Evolutionary conservation across 2,113 vertebrate species (phyloP).

Genomic region (Pongo pygmaeus): DNA sequence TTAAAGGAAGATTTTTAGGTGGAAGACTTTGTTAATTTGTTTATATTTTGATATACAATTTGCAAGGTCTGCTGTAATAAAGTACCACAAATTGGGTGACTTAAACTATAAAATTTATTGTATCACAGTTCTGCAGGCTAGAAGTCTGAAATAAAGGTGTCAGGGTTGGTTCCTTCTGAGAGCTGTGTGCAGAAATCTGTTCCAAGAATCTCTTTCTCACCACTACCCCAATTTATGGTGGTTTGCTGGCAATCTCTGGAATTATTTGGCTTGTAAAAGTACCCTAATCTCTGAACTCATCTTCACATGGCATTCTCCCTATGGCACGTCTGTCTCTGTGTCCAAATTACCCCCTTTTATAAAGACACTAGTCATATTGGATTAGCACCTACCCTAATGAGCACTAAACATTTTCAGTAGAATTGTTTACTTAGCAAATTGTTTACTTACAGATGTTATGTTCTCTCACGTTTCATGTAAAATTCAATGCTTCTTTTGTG

Average conservation of each 20-base stretch:
- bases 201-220: not conserved
- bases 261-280: not conserved
- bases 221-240: not conserved
- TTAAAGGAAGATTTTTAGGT: not conserved
- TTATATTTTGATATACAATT: not conserved
- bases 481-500: not conserved
- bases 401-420: not conserved
- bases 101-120: not conserved
- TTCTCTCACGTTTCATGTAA: not conserved
- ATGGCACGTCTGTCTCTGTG: not conserved
- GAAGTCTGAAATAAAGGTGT: not conserved
- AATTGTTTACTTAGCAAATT: not conserved
- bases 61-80: not conserved
- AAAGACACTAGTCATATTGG: not conserved
- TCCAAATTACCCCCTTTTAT: not conserved
- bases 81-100: not conserved
- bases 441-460: not conserved
- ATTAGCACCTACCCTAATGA: not conserved
- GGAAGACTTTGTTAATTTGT: not conserved
- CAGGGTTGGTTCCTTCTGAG: accelerated
- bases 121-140: not conserved
- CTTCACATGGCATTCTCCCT: not conserved
- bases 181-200: not conserved
- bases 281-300: not conserved
- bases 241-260: not conserved